Base-by-base conservation (phyloP, 37 sponge, comb jelly and placozoan genomes). In the Theonella swinhoei region DNA sequence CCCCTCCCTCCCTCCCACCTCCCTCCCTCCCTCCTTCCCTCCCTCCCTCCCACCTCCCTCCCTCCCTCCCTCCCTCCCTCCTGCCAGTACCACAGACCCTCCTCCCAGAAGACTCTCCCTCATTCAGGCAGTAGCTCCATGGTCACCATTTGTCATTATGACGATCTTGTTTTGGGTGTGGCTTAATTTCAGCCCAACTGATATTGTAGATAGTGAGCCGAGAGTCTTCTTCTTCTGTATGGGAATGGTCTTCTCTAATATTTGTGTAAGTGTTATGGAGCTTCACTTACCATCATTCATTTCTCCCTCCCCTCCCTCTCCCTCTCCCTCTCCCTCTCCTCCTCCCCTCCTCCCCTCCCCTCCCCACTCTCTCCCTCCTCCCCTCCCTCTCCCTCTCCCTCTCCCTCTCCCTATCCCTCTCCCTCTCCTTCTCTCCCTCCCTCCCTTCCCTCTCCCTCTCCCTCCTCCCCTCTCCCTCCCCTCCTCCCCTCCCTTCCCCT, bases 171-270 rank as follows among this genome's bases (percentile, higher is more conserved):
- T 66, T 65, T 42, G 32, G 5, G 29, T 88, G 25, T 94, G 95
- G 95, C 28, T 54, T 11, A 0, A 40, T 0, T 41, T 60, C 74
- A 91, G 91, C 0, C 91, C 89, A 7, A 74, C 58, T 17, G 73
- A 91, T 24, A 82, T 94, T 2, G 3, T 79, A 0, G 75, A 82
- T 37, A 76, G 64, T n/a, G 78, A 91, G 29, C 85, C 88, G 2
- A 64, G 91, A 25, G 26, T 88, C 0, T 76, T 91, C 70, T 70
- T 78, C 60, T 72, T 91, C 36, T 74, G 87, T 29, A 39, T 94
- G 32, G 95, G 95, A 62, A 79, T 94, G 0, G 72, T 88, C n/a
- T 94, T 94, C 87, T 94, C 95, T 31, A 94, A 94, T 60, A 88
- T 94, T 20, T 33, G 76, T 39, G 95, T 94, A 79, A 88, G 95